Evolutionary conservation across 92 coral and sea anemone genomes (phyloP).

Genomic region (Epizoanthus fatuus): DNA sequence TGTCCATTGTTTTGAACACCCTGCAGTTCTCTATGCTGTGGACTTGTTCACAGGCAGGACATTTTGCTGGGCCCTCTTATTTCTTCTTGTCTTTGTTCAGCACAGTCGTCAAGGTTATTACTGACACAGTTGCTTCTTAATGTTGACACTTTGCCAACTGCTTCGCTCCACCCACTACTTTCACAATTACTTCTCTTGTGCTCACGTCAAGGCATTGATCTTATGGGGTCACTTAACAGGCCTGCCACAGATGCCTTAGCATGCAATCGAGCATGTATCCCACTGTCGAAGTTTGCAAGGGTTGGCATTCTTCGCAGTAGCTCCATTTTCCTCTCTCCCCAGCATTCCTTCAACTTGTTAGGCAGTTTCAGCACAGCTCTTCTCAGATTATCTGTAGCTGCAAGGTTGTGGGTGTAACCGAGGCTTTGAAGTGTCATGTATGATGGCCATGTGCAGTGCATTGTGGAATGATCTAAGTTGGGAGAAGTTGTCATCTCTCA

Average conservation of each 20-base stretch:
- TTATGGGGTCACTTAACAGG: conserved; percentile 4
- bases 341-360: conserved; percentile 34
- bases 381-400: too few species aligned
- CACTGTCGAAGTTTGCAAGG: conserved; percentile 52
- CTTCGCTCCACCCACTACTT: background rate
- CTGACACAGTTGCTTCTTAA: background rate
- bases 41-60: conserved; percentile 48
- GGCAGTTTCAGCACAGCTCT: conserved; percentile 53
- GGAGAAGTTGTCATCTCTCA: conserved; percentile 44
- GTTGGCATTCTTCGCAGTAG: conserved; percentile 21
- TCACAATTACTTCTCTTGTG: background rate
- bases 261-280: too few species aligned
- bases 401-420: conserved; percentile 40
- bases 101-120: conserved; percentile 18
- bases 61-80: conserved; percentile 11
- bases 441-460: conserved; percentile 58
- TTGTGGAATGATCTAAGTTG: conserved; percentile 40
- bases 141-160: background rate
- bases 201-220: background rate
- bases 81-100: background rate
- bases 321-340: conserved; percentile 71
- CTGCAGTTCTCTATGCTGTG: conserved; percentile 66
- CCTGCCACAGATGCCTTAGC: conserved; percentile 3
- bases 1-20: conserved; percentile 51
- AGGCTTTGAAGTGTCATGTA: conserved; percentile 67